A percentile compares a stretch with the other conserved stretches of the same genome.
Conservation (phyloP, 1,140 invertebrate species). For the Lordiphosa clarofinis region DNA sequence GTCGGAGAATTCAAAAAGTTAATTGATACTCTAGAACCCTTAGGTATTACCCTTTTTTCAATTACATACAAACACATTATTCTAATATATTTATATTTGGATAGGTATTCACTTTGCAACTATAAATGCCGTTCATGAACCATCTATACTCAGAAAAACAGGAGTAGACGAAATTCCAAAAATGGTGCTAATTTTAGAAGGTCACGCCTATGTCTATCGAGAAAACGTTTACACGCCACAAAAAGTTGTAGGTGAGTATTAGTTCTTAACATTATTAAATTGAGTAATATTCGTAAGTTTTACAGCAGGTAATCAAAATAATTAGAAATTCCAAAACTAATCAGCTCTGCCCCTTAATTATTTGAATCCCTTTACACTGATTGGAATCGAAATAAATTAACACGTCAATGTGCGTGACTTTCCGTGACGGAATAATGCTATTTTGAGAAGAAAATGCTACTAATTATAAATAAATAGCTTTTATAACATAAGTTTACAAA, state of each 20-base stretch:
- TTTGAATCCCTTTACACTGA: too few species aligned
- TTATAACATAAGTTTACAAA: too few species aligned
- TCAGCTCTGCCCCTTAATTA: too few species aligned
- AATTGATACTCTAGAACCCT: constrained; percentile 90
- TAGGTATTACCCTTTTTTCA: constrained; percentile 83
- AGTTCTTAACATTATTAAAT: too few species aligned
- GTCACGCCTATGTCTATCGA: constrained; percentile 89
- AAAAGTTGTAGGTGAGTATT: constrained; percentile 84
- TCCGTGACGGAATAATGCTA: too few species aligned
- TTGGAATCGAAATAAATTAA: too few species aligned
- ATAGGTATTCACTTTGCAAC: constrained; percentile 82
- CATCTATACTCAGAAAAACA: constrained; percentile 86
- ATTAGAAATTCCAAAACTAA: too few species aligned
- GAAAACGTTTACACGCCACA: constrained; percentile 88
- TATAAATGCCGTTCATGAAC: constrained; percentile 91
- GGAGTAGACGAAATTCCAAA: constrained; percentile 90
- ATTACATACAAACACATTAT: neutral
- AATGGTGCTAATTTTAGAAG: constrained; percentile 90
- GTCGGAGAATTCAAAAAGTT: constrained; percentile 90
- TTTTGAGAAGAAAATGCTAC: too few species aligned
- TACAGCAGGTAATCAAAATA: too few species aligned
- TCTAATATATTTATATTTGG: neutral
- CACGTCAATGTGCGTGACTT: too few species aligned
- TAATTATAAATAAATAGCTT: too few species aligned
- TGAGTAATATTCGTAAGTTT: too few species aligned